phyloP scores from a whole-genome alignment of 1,140 invertebrate genomes.

The Pseudomyrmex dendroicus region DNA sequence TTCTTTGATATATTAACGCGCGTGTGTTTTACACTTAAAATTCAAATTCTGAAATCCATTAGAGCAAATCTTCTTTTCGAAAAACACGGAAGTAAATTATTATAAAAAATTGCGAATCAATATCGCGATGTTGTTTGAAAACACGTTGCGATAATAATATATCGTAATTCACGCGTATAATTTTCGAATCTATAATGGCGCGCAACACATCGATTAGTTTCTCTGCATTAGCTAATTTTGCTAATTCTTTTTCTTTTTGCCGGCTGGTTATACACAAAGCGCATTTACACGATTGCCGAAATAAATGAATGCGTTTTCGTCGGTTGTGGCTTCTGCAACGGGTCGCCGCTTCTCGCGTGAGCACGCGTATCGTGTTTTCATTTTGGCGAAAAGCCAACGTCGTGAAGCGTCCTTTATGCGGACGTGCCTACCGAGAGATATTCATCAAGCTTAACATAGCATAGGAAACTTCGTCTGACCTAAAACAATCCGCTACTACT shows the following conservation, averaged over 20 bases:
- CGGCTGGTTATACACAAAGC: neutral
- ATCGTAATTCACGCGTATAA: neutral
- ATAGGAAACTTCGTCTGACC: constrained; percentile 13
- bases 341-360: neutral
- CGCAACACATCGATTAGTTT: constrained; percentile 4
- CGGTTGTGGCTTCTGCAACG: neutral
- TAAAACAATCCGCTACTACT: neutral
- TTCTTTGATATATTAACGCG: neutral
- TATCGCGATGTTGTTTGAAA: neutral
- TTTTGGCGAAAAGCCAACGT: constrained; percentile 54
- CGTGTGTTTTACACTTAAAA: neutral
- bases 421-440: constrained; percentile 20
- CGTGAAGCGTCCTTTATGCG: constrained; percentile 53
- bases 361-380: neutral
- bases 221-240: neutral
- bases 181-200: constrained; percentile 2
- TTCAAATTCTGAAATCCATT: neutral
- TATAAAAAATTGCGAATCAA: neutral
- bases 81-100: neutral
- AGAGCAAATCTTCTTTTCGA: neutral
- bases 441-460: constrained; percentile 52
- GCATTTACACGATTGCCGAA: neutral
- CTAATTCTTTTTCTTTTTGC: neutral
- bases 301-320: constrained; percentile 25
- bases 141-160: neutral